Evolutionary conservation across 2,888 invertebrate genomes (phyloP).

Genomic region (Sicus ferrugineus): DNA sequence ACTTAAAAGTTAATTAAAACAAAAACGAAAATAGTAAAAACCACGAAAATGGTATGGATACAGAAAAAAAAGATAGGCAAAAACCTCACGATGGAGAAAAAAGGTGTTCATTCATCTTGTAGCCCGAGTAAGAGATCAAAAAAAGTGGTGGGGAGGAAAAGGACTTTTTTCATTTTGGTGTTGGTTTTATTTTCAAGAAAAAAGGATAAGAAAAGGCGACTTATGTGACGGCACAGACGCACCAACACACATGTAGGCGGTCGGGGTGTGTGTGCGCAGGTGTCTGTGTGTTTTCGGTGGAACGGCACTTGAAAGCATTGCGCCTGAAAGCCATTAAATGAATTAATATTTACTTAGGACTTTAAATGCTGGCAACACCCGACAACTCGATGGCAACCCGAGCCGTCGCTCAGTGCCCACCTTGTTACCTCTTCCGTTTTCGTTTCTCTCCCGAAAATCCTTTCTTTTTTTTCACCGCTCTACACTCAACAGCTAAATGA

Average conservation of each 20-base stretch:
- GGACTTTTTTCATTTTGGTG: slow-evolving; percentile 11
- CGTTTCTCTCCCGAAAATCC: not conserved
- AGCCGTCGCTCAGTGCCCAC: not conserved
- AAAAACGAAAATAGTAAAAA: not conserved
- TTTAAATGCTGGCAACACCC: slow-evolving; percentile 46
- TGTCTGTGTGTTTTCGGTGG: slow-evolving; percentile 1
- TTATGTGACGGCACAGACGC: slow-evolving; percentile 13
- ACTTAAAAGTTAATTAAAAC: slow-evolving; percentile 26
- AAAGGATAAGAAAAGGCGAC: slow-evolving; percentile 9
- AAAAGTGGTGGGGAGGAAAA: slow-evolving; percentile 4
- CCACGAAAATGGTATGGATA: no score
- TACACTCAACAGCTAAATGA: not conserved
- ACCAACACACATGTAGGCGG: not conserved
- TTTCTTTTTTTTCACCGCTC: no score
- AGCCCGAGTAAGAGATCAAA: slow-evolving; percentile 1
- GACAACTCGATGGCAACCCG: slow-evolving; percentile 4
- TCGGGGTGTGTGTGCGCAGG: not conserved
- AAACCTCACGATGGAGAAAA: not conserved
- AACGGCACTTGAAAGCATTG: slow-evolving; percentile 32
- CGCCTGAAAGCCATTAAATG: slow-evolving; percentile 49
- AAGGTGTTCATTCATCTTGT: slow-evolving; percentile 21
- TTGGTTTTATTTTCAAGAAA: slow-evolving; percentile 17
- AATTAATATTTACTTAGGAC: slow-evolving; percentile 58
- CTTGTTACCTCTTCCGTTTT: not conserved
- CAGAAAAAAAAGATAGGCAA: not conserved